Base-by-base conservation (phyloP, 2,888 invertebrate genomes). In the Erpobdella octoculata region DNA sequence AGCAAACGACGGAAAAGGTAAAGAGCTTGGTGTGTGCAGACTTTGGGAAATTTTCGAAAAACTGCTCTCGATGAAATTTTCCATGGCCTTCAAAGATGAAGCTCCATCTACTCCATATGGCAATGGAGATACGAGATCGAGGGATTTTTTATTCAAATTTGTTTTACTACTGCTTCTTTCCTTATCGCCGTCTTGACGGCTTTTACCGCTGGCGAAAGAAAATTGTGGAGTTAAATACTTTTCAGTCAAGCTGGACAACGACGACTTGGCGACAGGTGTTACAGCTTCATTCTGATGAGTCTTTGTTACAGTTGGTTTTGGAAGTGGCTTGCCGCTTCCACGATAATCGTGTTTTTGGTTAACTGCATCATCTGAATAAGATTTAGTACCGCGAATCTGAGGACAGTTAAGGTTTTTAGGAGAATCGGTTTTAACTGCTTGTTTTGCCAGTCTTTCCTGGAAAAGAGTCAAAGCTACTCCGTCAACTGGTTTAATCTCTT, bases 401-500 rank as follows among this genome's bases (percentile, higher is more conserved):
- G n/a, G n/a, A n/a, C n/a, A n/a, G n/a, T 53, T 53, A 21, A 28
- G 28, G 5, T 53, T 21, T 25, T 53, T 21, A 21, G 21, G 21
- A 3, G 53, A 53, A 53, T 53, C 53, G 28, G 21, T 53, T 15
- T 28, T 53, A 28, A 53, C 53, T 21, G 21, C 21, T 12, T 53
- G 53, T 53, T 53, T 53, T 28, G 53, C 21, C 53, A 53, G 53
- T 9, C 53, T 53, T 21, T 28, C 28, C 8, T 53, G 53, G 58
- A 69, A 69, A 21, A 46, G 35, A 9, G 38, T 69, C 31, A 69
- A 37, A 15, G 69, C 69, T 33, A 69, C 48, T 33, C 33, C 48
- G 46, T 69, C 69, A n/a, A 69, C 58, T 12, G 69, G 69, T 21
- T 69, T 69, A 18, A 69, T 69, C 69, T 69, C 69, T 21, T 69